Base-by-base conservation (phyloP, 2,113 vertebrate species). In the Stigmatopora argus region DNA sequence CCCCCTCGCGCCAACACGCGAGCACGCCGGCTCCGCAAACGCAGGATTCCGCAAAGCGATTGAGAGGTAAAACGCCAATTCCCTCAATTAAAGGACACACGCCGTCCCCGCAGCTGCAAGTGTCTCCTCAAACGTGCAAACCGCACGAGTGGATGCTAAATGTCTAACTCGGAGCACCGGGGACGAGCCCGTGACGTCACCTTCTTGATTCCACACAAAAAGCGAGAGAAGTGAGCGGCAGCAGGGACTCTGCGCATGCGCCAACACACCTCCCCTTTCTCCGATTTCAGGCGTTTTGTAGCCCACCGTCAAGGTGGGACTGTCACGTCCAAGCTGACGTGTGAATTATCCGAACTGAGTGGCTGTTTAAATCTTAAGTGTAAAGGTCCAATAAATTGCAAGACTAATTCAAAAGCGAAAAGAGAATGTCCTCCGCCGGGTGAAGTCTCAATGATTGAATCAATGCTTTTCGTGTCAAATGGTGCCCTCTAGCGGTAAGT, bases 181-280 rank as follows among this genome's bases (percentile, higher is more conserved):
- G 71, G 63, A 83, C 73, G 67, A 84, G 69, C 53, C 69, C 51
- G 87, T 90, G 88, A 91, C 90, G 88, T 89, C 85, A 91, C 77
- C 67, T 53, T 60, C 63, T 60, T 70, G 64, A 62, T 51, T 75
- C 64, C 67, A 52, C 52, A 15, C 21, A 70, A 79, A 85, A 78
- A 62, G 38, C 13, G 61, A 62, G 55, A 70, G 73, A 78, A 72
- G 70, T 62, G 31, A 83, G 80, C 77, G 75, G 77, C 62, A 31
- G 49, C 51, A 0, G 1, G 1, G 0, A 13, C 3, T 38, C 6
- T 86, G 80, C 88, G 86, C 88, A 87, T 77, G 88, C 82, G 6
- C 75, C 19, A 61, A 61, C 73, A 72, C 70, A 77, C 73, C 76
- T 73, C 78, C 73, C 2, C 67, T 82, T 69, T 67, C 69, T 77